Conservation (phyloP, 2,888 invertebrate species). For the Tenthredo scrophulariae region DNA sequence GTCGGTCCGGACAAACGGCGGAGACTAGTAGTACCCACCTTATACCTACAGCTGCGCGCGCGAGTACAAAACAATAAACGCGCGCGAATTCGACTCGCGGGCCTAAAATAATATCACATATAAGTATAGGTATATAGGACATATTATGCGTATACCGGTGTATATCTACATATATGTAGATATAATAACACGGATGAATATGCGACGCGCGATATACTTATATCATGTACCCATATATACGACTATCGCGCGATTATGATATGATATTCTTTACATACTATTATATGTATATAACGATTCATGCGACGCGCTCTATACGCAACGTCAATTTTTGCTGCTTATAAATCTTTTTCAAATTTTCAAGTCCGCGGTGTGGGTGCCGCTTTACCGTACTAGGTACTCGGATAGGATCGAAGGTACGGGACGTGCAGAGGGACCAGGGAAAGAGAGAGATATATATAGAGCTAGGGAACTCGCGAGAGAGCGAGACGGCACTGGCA, state of each 20-base stretch:
- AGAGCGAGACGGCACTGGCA: constrained; percentile 25
- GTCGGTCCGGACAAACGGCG: constrained; percentile 2
- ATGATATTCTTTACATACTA: too few relatives aligned
- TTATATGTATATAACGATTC: background rate
- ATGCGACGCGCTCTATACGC: background rate
- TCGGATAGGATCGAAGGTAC: constrained; percentile 40
- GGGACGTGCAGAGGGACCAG: constrained; percentile 14
- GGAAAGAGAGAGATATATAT: background rate
- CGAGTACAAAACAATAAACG: background rate
- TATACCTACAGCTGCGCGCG: background rate
- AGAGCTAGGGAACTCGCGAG: background rate
- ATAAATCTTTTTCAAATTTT: background rate
- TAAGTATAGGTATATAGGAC: background rate
- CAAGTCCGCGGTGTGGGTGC: constrained; percentile 21
- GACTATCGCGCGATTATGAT: too few relatives aligned
- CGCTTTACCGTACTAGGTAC: constrained; percentile 28
- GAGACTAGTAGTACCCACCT: background rate
- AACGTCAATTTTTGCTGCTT: background rate
- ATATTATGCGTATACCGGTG: too few relatives aligned
- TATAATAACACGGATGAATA: constrained; percentile 13
- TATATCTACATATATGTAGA: background rate
- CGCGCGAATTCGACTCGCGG: background rate
- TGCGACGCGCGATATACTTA: background rate
- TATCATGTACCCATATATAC: background rate
- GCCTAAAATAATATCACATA: background rate